These are phyloP conservation scores for Oopsacas minuta DNA, from an alignment of 37 sponge, comb jelly and placozoan genomes.

Conservation along the genomic window DNA sequence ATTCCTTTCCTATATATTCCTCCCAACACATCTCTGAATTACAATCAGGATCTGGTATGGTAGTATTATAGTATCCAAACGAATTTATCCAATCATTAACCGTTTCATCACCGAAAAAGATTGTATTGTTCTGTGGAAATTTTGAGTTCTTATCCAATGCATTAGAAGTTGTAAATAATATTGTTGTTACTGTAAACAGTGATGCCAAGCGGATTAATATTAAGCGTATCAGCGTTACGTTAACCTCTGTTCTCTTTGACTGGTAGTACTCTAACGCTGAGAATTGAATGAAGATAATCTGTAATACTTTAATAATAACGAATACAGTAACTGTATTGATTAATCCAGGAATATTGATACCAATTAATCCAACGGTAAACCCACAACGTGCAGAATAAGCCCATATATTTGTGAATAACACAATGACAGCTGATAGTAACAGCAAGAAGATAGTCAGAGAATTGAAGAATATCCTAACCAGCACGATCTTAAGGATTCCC, in stretches of 20 bases:
- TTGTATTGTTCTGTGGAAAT: not conserved
- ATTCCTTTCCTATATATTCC: not conserved
- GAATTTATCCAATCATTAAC: not conserved
- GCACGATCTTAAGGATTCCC: not conserved
- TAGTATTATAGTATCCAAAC: not conserved
- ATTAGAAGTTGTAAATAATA: not conserved
- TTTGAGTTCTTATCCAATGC: not conserved
- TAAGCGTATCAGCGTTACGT: not conserved
- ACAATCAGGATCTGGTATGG: not conserved
- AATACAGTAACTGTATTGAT: not conserved
- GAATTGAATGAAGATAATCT: not conserved
- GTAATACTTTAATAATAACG: not conserved
- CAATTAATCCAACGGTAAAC: not conserved
- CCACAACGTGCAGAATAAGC: not conserved
- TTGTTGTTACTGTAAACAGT: not conserved
- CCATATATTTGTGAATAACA: not conserved
- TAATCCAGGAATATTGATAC: not conserved
- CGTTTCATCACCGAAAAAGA: not conserved
- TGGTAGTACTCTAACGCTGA: not conserved
- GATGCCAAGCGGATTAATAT: not conserved
- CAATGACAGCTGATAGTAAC: not conserved
- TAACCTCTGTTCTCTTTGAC: not conserved
- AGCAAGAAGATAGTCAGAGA: not conserved
- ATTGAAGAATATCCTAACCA: not conserved
- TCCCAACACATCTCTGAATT: not conserved